Base-by-base conservation (phyloP, 2,797 vertebrate species). In the Stomatorhinus walkeri region DNA sequence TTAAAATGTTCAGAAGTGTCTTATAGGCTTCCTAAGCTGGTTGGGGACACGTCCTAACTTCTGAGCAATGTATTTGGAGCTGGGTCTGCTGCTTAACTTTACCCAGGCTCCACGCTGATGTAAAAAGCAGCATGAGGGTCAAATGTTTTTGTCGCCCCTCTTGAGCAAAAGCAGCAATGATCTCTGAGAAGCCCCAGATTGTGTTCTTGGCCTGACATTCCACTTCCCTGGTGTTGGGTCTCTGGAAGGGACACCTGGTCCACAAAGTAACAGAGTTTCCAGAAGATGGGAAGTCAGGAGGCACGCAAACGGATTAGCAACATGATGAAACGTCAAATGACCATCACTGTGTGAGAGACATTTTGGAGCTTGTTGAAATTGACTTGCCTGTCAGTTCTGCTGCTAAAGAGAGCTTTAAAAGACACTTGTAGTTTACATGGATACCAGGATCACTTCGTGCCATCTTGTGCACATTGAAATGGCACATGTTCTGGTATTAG, bases 71-170 rank as follows among this genome's bases (percentile, higher is more conserved):
- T 36, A 7, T 43, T 88, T 85, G 72, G 85, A 88, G 14, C 46
- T 51, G 43, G 88, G 46, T 51, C 79, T 85, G n/a, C 5, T 83
- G 64, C 88, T 91, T 92, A 90, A 92, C 89, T 90, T 92, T 90
- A 93, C 86, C 90, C 90, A 87, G 59, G 36, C 40, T 64, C 54
- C 52, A 3, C 68, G n/a, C 86, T 90, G 51, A 89, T 90, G 89
- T 89, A 84, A 88, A 91, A 91, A 49, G 56, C 89, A 89, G 76
- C 89, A 90, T 46, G 89, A 61, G 49, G 54, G 59, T 87, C 91
- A 90, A 89, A 90, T 91, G 90, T 90, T 90, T 90, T 89, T 87
- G 51, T n/a, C 22, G 14, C 36, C 0, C 36, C 48, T 19, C 51
- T 32, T 48, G 19, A 85, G 49, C 5, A 32, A 64, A 85, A 84